A percentile compares a stretch with the other conserved stretches of the same genome.
Evolutionary conservation across 2,113 vertebrate species (phyloP).

Genomic region (Hyperopisus bebe): DNA sequence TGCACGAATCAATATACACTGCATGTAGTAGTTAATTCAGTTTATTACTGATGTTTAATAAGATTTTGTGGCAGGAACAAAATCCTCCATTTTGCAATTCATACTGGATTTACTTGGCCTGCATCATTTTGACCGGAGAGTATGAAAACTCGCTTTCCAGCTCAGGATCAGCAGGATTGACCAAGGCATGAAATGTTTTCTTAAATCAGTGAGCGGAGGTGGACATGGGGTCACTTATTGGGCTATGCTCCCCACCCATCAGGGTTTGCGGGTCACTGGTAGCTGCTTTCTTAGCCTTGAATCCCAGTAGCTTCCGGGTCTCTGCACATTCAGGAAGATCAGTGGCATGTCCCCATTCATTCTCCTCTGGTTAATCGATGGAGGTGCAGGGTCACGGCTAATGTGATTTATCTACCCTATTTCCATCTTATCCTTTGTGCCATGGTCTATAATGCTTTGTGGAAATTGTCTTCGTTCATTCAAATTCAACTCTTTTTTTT

Average conservation of each 20-base stretch:
- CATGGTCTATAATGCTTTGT: conserved; percentile 18
- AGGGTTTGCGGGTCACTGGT: background rate
- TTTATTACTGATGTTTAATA: background rate
- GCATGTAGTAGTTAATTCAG: background rate
- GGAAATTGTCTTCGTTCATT: conserved; percentile 64
- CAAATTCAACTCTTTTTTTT: conserved; percentile 44
- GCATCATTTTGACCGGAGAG: background rate
- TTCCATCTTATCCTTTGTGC: conserved; percentile 63
- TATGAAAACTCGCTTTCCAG: background rate
- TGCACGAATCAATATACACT: background rate
- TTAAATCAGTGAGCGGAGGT: background rate
- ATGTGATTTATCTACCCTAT: conserved; percentile 68
- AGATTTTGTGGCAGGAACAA: background rate
- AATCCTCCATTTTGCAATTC: background rate
- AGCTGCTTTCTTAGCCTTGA: background rate
- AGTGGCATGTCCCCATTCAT: conserved; percentile 50
- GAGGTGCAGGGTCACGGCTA: conserved; percentile 55
- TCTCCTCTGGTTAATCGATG: conserved; percentile 62
- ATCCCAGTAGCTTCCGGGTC: background rate
- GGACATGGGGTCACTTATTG: background rate
- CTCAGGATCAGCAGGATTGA: background rate
- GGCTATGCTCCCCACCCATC: background rate
- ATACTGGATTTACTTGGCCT: background rate
- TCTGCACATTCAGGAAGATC: background rate
- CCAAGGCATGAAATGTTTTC: background rate